Evolutionary conservation across 2,797 vertebrate species (phyloP).

Genomic region (Notolabrus celidotus): DNA sequence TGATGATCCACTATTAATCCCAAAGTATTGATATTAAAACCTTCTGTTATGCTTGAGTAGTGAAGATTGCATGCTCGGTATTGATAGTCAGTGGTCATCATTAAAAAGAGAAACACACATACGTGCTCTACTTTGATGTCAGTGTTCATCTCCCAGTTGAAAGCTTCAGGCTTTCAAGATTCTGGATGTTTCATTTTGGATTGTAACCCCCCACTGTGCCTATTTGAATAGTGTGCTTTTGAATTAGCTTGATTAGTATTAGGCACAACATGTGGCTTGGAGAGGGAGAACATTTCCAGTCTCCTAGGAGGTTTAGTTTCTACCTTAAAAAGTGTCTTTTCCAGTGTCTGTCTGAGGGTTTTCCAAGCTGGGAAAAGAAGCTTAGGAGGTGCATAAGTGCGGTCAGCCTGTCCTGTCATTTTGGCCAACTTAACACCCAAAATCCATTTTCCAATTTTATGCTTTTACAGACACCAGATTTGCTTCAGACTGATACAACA

Average conservation of each 20-base stretch:
- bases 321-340: conserved; percentile 48
- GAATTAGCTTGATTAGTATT: conserved; percentile 64
- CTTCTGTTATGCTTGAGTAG: conserved; percentile 1
- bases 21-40: neutral
- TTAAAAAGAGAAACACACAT: conserved; percentile 23
- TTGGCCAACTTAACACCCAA: conserved; percentile 48
- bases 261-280: conserved; percentile 57
- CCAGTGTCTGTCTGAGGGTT: conserved; percentile 31
- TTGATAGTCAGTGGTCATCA: conserved; percentile 21
- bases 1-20: conserved; percentile 13
- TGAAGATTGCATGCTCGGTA: neutral
- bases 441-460: conserved; percentile 53
- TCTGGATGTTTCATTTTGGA: conserved; percentile 56
- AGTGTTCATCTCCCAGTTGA: conserved; percentile 35
- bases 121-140: conserved; percentile 58
- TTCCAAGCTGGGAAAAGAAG: conserved; percentile 43
- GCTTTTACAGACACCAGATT: conserved; percentile 51
- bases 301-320: conserved; percentile 41
- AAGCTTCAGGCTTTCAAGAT: conserved; percentile 65
- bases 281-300: conserved; percentile 42
- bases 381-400: conserved; percentile 30
- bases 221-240: conserved; percentile 58
- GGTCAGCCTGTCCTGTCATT: conserved; percentile 34
- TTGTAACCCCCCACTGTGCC: conserved; percentile 32
- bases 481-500: conserved; percentile 46